Conservation (phyloP, 2,113 vertebrate genomes). For the Ctenodactylus gundi region DNA sequence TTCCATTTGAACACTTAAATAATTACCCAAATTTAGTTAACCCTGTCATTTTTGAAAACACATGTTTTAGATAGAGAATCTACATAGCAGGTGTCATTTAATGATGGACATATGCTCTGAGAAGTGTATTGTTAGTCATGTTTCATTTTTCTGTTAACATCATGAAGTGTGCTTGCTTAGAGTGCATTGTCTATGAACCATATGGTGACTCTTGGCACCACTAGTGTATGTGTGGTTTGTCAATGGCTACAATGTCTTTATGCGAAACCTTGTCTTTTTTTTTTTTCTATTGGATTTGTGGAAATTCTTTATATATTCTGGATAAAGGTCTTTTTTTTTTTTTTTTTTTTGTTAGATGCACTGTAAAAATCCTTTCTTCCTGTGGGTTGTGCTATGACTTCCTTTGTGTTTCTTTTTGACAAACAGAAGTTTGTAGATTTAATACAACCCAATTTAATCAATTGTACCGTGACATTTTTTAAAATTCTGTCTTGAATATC, state of each 20-base stretch:
- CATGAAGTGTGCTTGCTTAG: background rate
- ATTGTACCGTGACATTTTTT: background rate
- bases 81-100: background rate
- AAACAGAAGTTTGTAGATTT: background rate
- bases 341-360: background rate
- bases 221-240: background rate
- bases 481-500: background rate
- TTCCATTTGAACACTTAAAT: constrained; percentile 24
- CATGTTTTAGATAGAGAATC: background rate
- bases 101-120: background rate
- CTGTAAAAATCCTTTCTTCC: background rate
- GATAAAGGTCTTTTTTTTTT: background rate
- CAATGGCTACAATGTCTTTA: background rate
- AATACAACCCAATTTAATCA: background rate
- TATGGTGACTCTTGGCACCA: background rate
- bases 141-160: background rate
- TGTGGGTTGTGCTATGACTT: constrained; percentile 11
- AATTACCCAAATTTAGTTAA: constrained; percentile 39
- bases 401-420: background rate
- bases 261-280: background rate
- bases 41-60: constrained; percentile 4
- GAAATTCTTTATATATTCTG: background rate
- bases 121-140: background rate
- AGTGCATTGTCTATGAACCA: background rate
- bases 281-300: background rate